Evolutionary conservation across 2,797 vertebrate species (phyloP), one percentile per base, ranked within the genome.

Genomic region (Dendrocincla fuliginosa): DNA sequence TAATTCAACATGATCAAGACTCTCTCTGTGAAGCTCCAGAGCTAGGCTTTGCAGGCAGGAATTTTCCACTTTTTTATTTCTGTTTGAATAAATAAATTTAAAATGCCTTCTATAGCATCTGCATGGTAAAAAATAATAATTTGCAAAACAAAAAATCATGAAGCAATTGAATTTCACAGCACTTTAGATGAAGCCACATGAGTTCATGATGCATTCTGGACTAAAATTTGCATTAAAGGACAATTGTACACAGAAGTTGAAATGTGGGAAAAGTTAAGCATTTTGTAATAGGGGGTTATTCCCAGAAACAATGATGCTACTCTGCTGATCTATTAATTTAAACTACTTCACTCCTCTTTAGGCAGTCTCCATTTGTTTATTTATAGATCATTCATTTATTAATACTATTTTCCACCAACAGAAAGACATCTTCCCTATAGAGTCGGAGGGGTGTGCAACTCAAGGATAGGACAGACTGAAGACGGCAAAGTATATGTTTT

Each of bases 201-300:
- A 91, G 47, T 89, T 93, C 84, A 57, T 2, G 0, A 47, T 89
- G 59, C 53, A 92, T 92, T 84, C 81, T 84, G 64, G 63, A 83
- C 44, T 57, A 41, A 77, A 93, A 76, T 87, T 56, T 78, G n/a
- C 52, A 32, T 82, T 88, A 65, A 90, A 76, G 65, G 65, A 91
- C 88, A 79, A 97, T 94, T 82, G 65, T 60, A 95, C 61, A 46
- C 85, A 90, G 70, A 95, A 96, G 67, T 42, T 79, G 44, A 65
- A 96, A 95, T 82, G 59, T 94, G 94, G 83, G 67, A 95, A 65
- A 93, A 78, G 42, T 93, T 94, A 93, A 92, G 35, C 8, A 24
- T 91, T 94, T 95, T 93, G 85, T 90, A 93, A 95, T 50, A 90
- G 33, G 27, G 55, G 46, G 73, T 87, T 81, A 94, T 92, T 93